Base-by-base conservation (phyloP, 2,797 vertebrate genomes). In the Gymnoscopelus braueri region DNA sequence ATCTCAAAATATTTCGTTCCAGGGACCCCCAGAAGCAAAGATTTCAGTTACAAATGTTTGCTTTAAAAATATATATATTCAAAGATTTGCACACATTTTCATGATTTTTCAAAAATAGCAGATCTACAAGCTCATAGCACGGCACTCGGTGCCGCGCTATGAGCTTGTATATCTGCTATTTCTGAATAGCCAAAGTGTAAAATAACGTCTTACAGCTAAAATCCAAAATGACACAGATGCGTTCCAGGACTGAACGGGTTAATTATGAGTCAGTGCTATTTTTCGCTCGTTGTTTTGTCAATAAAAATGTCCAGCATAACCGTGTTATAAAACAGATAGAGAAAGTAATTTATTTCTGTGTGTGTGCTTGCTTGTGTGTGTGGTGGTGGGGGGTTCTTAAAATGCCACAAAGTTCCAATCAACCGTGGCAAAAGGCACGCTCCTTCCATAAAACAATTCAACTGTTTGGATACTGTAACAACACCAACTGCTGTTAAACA, bases 401-500 rank as follows among this genome's bases (percentile, higher is more conserved):
- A 65, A 29, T 2, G 26, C 47, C 24, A 4, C 48, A 3, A 23
- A 15, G 51, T 63, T 1, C 32, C 26, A 39, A 29, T 35, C 51
- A 5, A 39, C 62, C 23, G 12, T 26, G 26, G 29, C 35, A 32
- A 59, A 23, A 24, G 49, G 44, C 39, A 32, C 13, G 9, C 61
- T 29, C 3, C 26, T 71, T 60, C 77, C 77, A 68, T 52, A 23
- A 26, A 32, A 23, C 29, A 49, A 9, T 51, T 70, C 69, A 65
- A 60, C 69, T 75, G 61, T 56, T 75, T 73, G 66, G 65, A 67
- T 50, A 13, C 68, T 60, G 56, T 73, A 79, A 80, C 71, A 79
- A 80, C 71, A 60, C 24, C 69, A 90, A 81, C 80, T 65, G 52
- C 19, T 24, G 39, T 61, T 48, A 49, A 53, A 10, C 39, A 7